Evolutionary conservation across 2,113 vertebrate genomes (phyloP), one percentile per base, ranked within the genome.

Genomic region (Gadus macrocephalus): DNA sequence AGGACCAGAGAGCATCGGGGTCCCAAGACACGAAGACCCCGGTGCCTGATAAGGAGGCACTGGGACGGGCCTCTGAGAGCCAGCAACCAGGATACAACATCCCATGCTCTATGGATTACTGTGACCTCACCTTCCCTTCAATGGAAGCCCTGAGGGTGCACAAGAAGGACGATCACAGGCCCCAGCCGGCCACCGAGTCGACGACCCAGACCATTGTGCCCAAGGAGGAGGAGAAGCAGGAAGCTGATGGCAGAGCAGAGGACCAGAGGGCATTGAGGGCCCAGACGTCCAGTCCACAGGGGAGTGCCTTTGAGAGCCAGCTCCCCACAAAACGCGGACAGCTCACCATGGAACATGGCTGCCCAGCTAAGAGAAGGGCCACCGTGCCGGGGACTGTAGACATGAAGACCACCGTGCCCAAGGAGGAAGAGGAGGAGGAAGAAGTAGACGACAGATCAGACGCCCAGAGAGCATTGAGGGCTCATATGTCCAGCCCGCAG

Each of bases 71-170:
- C 3, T 67, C 66, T 0, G 35, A 68, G 14, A 65, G 82, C 71
- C 56, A 4, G n/a, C 64, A 76, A 16, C 17, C 38, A 22, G 62
- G 71, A 2, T 71, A 16, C n/a, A 78, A 88, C 69, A 90, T 92
- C 69, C 88, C 89, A 7, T 92, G 91, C 80, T 66, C 78, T 89
- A 89, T 15, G 42, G 42, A 14, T 49, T 9, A 49, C 42, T 12
- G 42, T 49, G 42, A 49, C 42, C 42, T 49, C 42, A 49, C 42
- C 42, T 49, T 49, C 42, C 12, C 42, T 49, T 49, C 42, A 11
- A 14, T 49, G 42, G 42, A 49, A 49, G 42, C 8, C 8, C 42
- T 49, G 42, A 49, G 42, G 9, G 42, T 49, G 42, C 42, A 49
- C 42, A 49, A 49, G 42, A 49, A 49, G 42, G 42, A 14, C 42